phyloP scores from a whole-genome alignment of 2,113 vertebrate genomes.

The Pyxicephalus adspersus region DNA sequence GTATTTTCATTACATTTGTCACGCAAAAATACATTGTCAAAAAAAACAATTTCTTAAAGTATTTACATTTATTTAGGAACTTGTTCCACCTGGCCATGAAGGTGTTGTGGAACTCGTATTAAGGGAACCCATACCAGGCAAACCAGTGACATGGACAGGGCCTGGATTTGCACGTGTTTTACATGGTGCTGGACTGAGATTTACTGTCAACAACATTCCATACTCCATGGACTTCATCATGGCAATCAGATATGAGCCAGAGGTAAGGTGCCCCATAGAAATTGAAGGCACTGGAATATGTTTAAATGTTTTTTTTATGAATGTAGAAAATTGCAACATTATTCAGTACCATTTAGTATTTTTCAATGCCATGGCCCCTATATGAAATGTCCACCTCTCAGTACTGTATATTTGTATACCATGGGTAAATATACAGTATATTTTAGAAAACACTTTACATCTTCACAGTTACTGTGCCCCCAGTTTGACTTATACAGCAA shows the following conservation, averaged over 20 bases:
- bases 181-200: constrained; percentile 78
- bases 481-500: no score
- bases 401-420: no score
- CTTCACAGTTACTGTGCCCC: no score
- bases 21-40: no score
- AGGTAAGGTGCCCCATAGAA: constrained; percentile 71
- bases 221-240: constrained; percentile 78
- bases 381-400: no score
- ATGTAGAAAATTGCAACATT: background rate
- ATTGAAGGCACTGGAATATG: background rate
- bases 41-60: background rate
- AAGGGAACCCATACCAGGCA: constrained; percentile 62
- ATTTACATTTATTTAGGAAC: constrained; percentile 12
- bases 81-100: constrained; percentile 28
- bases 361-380: no score
- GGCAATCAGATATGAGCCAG: constrained; percentile 77
- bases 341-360: no score
- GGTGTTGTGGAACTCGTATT: constrained; percentile 67
- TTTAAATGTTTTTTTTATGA: background rate
- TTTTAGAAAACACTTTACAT: no score
- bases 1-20: no score
- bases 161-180: constrained; percentile 76
- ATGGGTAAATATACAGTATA: no score
- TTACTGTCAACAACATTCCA: constrained; percentile 76
- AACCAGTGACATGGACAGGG: constrained; percentile 78